These are phyloP conservation scores for Diplodus puntazzo DNA, from an alignment of 2,797 vertebrate species.

Conservation along the genomic window DNA sequence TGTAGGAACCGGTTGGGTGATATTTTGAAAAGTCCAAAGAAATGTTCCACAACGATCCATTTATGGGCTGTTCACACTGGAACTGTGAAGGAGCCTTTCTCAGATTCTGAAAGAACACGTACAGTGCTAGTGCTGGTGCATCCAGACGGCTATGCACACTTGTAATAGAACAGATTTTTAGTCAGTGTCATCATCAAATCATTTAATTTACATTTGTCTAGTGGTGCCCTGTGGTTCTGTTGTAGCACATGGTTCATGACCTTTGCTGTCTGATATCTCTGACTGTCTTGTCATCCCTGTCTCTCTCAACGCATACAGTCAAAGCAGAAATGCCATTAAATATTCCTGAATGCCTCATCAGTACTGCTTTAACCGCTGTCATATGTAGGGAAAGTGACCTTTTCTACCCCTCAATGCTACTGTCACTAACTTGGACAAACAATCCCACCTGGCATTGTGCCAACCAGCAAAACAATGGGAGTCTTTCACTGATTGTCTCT, in stretches of 20 bases:
- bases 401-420: slow-evolving; percentile 31
- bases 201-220: slow-evolving; percentile 28
- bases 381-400: slow-evolving; percentile 28
- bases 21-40: slow-evolving; percentile 55
- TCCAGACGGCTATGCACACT: neutral
- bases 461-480: slow-evolving; percentile 51
- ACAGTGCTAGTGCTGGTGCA: slow-evolving; percentile 13
- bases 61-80: slow-evolving; percentile 43
- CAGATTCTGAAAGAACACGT: slow-evolving; percentile 41
- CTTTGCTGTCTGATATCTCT: slow-evolving; percentile 38
- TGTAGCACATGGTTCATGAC: slow-evolving; percentile 42
- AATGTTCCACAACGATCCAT: slow-evolving; percentile 55
- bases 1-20: slow-evolving; percentile 32
- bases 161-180: slow-evolving; percentile 22
- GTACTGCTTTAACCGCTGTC: slow-evolving; percentile 17
- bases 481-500: slow-evolving; percentile 48
- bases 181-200: slow-evolving; percentile 30
- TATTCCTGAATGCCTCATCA: slow-evolving; percentile 43
- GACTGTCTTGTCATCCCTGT: slow-evolving; percentile 8
- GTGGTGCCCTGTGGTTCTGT: slow-evolving; percentile 8
- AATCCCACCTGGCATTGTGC: slow-evolving; percentile 38
- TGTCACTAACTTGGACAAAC: slow-evolving; percentile 42
- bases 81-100: slow-evolving; percentile 58
- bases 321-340: slow-evolving; percentile 46
- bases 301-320: slow-evolving; percentile 21